Conservation (phyloP, 2,113 vertebrate species). For the Entosphenus tridentatus region DNA sequence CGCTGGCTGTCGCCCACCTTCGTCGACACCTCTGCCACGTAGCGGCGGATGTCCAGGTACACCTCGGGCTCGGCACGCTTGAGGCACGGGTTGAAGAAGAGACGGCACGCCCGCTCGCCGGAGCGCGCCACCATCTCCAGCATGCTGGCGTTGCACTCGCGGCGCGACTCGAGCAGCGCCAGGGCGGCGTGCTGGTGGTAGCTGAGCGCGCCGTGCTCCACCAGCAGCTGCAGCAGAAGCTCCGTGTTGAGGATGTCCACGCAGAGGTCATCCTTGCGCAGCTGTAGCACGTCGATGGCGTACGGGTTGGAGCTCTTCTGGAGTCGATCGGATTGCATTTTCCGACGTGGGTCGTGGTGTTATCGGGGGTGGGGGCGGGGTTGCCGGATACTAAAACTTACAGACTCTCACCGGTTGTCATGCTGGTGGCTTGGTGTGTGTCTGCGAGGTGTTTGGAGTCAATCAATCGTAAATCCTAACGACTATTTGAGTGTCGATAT, state of each 20-base stretch:
- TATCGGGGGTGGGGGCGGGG: too few species aligned
- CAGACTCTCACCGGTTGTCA: too few species aligned
- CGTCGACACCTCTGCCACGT: slow-evolving; percentile 22
- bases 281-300: slow-evolving; percentile 25
- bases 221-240: slow-evolving; percentile 26
- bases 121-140: slow-evolving; percentile 30
- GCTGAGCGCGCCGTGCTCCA: slow-evolving; percentile 23
- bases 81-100: slow-evolving; percentile 46
- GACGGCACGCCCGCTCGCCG: slow-evolving; percentile 36
- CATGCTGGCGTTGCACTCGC: slow-evolving; percentile 27
- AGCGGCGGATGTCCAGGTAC: slow-evolving; percentile 26
- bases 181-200: slow-evolving; percentile 23
- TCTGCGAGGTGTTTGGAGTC: too few species aligned
- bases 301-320: slow-evolving; percentile 21
- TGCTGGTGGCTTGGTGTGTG: too few species aligned
- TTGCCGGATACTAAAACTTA: too few species aligned
- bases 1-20: slow-evolving; percentile 26
- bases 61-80: slow-evolving; percentile 33
- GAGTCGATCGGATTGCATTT: too few species aligned
- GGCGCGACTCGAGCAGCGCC: slow-evolving; percentile 22
- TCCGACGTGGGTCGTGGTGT: too few species aligned
- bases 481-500: too few species aligned
- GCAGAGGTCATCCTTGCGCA: slow-evolving; percentile 26
- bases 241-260: slow-evolving; percentile 29
- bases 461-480: too few species aligned